phyloP scores from a whole-genome alignment of 2,888 invertebrate genomes.

The Clostera curtula region DNA sequence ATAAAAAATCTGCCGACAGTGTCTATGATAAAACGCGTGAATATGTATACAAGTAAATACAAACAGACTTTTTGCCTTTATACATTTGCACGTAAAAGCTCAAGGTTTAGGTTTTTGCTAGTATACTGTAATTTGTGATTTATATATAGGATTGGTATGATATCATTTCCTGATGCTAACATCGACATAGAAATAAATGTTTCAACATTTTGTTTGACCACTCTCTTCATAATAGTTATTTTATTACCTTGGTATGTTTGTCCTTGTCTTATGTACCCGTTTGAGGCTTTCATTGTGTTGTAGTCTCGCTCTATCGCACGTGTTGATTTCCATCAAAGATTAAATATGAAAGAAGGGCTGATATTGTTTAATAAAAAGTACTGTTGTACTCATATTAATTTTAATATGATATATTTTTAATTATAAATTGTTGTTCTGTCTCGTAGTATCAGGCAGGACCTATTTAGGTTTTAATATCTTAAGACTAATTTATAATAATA shows the following conservation, averaged over 20 bases:
- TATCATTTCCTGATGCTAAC: slow-evolving; percentile 55
- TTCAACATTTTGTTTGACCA: slow-evolving; percentile 50
- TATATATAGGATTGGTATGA: slow-evolving; percentile 36
- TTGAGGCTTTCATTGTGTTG: slow-evolving; percentile 31
- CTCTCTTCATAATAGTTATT: too few relatives aligned
- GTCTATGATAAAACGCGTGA: too few relatives aligned
- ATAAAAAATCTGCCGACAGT: too few relatives aligned
- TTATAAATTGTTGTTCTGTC: too few relatives aligned
- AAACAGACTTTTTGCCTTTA: too few relatives aligned
- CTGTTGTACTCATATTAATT: too few relatives aligned
- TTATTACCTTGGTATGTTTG: slow-evolving; percentile 48
- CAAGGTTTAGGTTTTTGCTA: slow-evolving; percentile 28
- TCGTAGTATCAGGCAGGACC: too few relatives aligned
- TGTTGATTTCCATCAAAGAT: slow-evolving; percentile 50
- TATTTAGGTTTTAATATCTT: too few relatives aligned
- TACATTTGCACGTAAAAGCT: too few relatives aligned
- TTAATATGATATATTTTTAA: too few relatives aligned
- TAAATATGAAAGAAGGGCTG: slow-evolving; percentile 13
- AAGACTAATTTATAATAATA: too few relatives aligned
- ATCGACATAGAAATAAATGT: slow-evolving; percentile 45
- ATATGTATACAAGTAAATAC: too few relatives aligned
- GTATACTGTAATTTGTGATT: slow-evolving; percentile 27
- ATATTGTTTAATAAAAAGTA: not conserved
- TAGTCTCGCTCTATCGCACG: slow-evolving; percentile 48
- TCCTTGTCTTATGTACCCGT: slow-evolving; percentile 33